Evolutionary conservation across 1,140 invertebrate species (phyloP).

Genomic region (Choristoneura fumiferana): DNA sequence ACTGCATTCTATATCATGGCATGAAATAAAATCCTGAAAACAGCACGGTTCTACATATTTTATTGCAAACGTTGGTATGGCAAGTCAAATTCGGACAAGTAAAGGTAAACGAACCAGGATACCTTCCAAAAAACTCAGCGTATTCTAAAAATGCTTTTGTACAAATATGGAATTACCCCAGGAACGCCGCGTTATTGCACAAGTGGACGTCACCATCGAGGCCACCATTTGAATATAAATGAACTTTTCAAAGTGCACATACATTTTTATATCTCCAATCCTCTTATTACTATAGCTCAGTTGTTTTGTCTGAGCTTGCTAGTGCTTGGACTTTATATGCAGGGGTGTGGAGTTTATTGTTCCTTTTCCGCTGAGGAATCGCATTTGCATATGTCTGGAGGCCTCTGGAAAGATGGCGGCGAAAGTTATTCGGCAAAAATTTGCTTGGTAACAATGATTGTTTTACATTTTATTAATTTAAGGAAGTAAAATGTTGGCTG

Average conservation of each 20-base stretch:
- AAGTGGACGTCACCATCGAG: neutral
- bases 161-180: neutral
- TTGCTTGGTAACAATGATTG: too few species aligned
- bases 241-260: constrained; percentile 8
- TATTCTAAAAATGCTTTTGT: constrained; percentile 9
- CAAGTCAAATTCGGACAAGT: too few species aligned
- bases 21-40: too few species aligned
- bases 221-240: constrained; percentile 13
- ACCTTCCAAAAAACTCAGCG: neutral
- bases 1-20: too few species aligned
- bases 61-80: too few species aligned
- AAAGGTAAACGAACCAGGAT: too few species aligned
- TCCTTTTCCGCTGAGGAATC: constrained; percentile 1
- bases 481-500: too few species aligned
- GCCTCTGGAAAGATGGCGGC: neutral
- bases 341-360: neutral
- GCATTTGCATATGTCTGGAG: neutral
- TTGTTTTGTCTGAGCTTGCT: constrained; percentile 4
- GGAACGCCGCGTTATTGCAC: too few species aligned
- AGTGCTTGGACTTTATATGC: neutral
- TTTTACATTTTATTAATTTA: too few species aligned
- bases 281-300: constrained; percentile 14
- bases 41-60: too few species aligned
- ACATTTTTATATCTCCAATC: constrained; percentile 14
- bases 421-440: neutral